Conservation (phyloP, 2,113 vertebrate genomes). For the Uria aalge region DNA sequence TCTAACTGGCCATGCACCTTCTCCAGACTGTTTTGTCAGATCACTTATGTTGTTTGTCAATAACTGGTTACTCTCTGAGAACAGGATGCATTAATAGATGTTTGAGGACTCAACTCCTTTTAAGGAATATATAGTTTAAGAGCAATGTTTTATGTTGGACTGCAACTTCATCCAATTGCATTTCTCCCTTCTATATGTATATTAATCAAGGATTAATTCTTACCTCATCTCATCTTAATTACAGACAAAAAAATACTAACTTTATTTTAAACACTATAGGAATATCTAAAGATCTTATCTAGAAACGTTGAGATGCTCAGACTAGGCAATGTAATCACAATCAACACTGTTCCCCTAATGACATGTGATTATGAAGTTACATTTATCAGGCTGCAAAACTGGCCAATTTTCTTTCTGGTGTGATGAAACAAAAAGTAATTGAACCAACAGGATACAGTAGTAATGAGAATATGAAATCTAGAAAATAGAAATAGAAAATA, state of each 20-base stretch:
- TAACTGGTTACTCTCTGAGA: not conserved
- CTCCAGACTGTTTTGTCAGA: not conserved
- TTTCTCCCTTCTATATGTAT: not conserved
- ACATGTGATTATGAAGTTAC: not conserved
- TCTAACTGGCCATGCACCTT: not conserved
- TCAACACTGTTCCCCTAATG: not conserved
- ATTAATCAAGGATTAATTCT: not conserved
- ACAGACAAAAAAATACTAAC: not conserved
- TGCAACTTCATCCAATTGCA: not conserved
- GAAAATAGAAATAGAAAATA: not conserved
- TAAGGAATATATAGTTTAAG: not conserved
- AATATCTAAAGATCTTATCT: not conserved
- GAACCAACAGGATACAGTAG: not conserved
- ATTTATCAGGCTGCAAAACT: not conserved
- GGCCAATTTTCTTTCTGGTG: not conserved
- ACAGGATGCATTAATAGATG: not conserved
- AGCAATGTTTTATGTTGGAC: not conserved
- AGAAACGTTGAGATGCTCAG: not conserved
- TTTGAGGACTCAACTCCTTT: not conserved
- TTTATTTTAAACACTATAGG: not conserved
- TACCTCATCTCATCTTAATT: not conserved
- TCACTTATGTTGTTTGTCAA: not conserved
- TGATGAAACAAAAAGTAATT: not conserved
- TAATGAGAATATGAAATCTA: not conserved
- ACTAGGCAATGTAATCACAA: not conserved